These are phyloP conservation scores for Zoanthus sansibaricus DNA, from an alignment of 92 coral and sea anemone genomes.

Conservation along the genomic window DNA sequence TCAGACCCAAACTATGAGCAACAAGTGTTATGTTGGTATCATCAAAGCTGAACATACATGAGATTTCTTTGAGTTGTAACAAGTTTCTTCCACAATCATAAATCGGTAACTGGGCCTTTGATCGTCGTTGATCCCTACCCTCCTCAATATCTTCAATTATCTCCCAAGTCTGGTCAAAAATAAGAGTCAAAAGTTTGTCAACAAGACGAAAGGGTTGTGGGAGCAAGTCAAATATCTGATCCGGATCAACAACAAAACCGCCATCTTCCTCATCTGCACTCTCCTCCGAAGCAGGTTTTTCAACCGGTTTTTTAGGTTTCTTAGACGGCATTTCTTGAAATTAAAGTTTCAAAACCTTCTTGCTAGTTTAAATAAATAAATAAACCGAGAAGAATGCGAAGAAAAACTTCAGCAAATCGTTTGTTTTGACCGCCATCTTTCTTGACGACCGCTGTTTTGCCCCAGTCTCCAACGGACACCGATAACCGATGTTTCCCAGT, in stretches of 20 bases:
- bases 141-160: constrained; percentile 82
- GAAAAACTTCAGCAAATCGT: neutral
- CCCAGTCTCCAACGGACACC: constrained; percentile 28
- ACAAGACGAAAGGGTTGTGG: constrained; percentile 97
- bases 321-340: constrained; percentile 61
- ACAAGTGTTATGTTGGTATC: constrained; percentile 71
- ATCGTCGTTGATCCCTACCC: constrained; percentile 68
- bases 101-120: constrained; percentile 79
- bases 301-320: constrained; percentile 61
- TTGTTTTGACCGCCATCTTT: constrained; percentile 94
- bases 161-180: constrained; percentile 93
- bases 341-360: neutral
- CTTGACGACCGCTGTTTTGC: constrained; percentile 43
- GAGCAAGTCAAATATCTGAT: constrained; percentile 88
- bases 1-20: constrained; percentile 61
- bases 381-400: neutral
- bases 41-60: constrained; percentile 66
- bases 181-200: constrained; percentile 76
- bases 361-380: neutral
- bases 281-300: constrained; percentile 74
- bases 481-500: constrained; percentile 20
- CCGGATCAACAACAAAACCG: constrained; percentile 88
- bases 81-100: constrained; percentile 82
- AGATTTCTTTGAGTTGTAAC: constrained; percentile 57
- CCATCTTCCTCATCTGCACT: constrained; percentile 71